These are phyloP conservation scores for Prunella fulvescens DNA, from an alignment of 2,113 vertebrate species.

Conservation along the genomic window DNA sequence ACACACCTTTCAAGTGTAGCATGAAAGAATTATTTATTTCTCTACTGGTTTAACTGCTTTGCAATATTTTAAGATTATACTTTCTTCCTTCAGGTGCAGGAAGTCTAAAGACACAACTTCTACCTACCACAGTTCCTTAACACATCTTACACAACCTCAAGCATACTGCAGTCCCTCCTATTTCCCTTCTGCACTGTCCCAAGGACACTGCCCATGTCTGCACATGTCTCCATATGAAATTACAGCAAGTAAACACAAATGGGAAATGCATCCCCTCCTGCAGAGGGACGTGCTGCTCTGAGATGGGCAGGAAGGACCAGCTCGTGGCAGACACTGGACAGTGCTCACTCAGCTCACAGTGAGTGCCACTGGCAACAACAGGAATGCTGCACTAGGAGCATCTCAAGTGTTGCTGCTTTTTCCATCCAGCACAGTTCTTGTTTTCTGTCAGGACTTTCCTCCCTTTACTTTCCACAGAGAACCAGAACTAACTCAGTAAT, in stretches of 20 bases:
- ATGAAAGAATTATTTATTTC: neutral
- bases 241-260: neutral
- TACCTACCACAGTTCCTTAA: neutral
- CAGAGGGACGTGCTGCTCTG: neutral
- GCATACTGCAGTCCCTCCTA: neutral
- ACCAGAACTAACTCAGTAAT: neutral
- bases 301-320: neutral
- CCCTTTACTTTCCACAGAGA: neutral
- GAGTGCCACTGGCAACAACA: neutral
- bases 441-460: neutral
- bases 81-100: neutral
- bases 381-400: neutral
- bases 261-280: neutral
- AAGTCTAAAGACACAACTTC: neutral
- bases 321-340: neutral
- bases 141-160: neutral
- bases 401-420: neutral
- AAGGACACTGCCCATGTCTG: neutral
- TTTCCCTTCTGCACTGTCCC: neutral
- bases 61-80: neutral
- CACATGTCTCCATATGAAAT: neutral
- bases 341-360: neutral
- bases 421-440: neutral
- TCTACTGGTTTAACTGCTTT: neutral
- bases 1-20: neutral